These are phyloP conservation scores for Phymastichus coffea DNA, from an alignment of 1,140 invertebrate species.

Conservation along the genomic window DNA sequence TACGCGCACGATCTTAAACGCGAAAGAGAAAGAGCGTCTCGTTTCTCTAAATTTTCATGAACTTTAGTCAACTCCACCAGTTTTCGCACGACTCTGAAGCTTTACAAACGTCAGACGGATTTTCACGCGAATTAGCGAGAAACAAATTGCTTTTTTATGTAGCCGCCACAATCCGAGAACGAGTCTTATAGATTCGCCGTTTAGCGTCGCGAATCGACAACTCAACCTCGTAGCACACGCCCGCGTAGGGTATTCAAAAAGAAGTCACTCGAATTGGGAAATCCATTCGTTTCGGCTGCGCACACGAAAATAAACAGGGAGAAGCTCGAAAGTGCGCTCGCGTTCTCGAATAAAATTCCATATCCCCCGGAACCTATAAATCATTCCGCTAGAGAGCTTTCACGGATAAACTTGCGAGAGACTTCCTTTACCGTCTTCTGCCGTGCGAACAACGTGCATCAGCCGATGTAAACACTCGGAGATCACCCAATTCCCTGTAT, in stretches of 20 bases:
- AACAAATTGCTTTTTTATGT: too few species aligned
- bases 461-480: too few species aligned
- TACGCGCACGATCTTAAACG: background rate
- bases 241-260: background rate
- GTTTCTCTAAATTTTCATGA: conserved; percentile 1
- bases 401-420: too few species aligned
- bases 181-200: too few species aligned
- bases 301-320: conserved; percentile 8
- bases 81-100: background rate
- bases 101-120: conserved; percentile 1
- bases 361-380: background rate
- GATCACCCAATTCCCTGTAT: too few species aligned
- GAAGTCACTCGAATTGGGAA: conserved; percentile 9
- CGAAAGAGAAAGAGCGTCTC: too few species aligned
- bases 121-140: background rate
- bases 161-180: too few species aligned
- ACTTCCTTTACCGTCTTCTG: too few species aligned
- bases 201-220: background rate
- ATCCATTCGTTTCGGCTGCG: background rate
- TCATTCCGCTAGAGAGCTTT: background rate
- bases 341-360: conserved; percentile 14
- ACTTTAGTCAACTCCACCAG: background rate
- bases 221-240: background rate
- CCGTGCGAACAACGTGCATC: too few species aligned
- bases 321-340: background rate